These are phyloP conservation scores for Symphodus melops DNA, from an alignment of 2,113 vertebrate genomes.

Conservation along the genomic window DNA sequence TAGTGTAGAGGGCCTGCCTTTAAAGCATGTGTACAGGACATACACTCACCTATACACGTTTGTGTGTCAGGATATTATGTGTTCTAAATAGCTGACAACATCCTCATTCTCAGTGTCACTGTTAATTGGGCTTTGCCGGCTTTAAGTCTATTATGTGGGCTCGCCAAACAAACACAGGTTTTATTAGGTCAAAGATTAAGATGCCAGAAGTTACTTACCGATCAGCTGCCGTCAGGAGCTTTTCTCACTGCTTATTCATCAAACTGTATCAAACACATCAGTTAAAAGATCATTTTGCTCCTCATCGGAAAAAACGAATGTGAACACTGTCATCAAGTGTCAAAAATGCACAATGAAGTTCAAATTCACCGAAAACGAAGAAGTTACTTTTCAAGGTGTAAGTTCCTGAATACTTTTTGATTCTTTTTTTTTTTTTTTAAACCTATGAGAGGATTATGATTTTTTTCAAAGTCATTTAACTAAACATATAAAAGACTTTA, in stretches of 20 bases:
- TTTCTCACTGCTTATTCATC: not conserved
- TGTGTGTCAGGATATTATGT: conserved; percentile 1
- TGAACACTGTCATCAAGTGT: not conserved
- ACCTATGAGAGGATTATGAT: not conserved
- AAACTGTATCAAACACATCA: not conserved
- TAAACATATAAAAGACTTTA: conserved; percentile 9
- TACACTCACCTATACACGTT: too few species aligned
- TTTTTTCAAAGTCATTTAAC: conserved; percentile 42
- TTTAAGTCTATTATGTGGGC: conserved; percentile 49
- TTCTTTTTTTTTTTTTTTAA: not conserved
- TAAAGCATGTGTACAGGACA: not conserved
- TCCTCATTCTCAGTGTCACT: conserved; percentile 50
- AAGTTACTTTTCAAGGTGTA: not conserved
- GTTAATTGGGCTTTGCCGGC: conserved; percentile 68
- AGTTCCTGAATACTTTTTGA: not conserved
- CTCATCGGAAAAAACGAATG: not conserved
- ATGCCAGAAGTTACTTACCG: conserved; percentile 44
- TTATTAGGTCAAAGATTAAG: conserved; percentile 68
- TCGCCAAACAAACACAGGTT: conserved; percentile 66
- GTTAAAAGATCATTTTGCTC: too few species aligned
- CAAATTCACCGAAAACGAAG: not conserved
- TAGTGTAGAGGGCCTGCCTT: not conserved
- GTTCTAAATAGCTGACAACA: not conserved
- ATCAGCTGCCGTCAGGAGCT: conserved; percentile 16
- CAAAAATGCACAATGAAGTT: not conserved